A percentile compares a stretch with the other conserved stretches of the same genome.
Conservation (phyloP, 1,140 invertebrate species). For the Pararge aegeria region DNA sequence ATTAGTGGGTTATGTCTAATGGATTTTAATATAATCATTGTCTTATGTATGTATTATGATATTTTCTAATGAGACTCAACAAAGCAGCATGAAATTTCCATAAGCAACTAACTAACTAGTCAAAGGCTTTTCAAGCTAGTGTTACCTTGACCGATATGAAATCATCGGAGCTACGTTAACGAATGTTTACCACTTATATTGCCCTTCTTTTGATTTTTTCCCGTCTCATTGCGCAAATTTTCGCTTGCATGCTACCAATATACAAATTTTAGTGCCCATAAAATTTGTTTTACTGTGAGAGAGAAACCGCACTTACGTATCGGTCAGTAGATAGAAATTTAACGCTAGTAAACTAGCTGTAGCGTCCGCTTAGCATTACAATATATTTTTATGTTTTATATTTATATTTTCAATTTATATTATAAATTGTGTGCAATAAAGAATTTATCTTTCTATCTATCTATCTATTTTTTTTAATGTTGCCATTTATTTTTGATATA, state of each 20-base stretch:
- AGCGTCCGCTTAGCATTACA: too few relatives aligned
- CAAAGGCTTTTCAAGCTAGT: constrained; percentile 37
- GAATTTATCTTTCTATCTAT: too few relatives aligned
- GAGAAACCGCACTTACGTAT: not conserved
- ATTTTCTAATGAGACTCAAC: not conserved
- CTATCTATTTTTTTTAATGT: too few relatives aligned
- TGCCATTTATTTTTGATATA: too few relatives aligned
- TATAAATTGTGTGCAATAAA: too few relatives aligned
- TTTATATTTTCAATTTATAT: too few relatives aligned
- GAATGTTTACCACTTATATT: constrained; percentile 49
- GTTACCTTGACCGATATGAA: constrained; percentile 66
- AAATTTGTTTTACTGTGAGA: constrained; percentile 1
- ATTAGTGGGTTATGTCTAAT: too few relatives aligned
- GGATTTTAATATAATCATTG: too few relatives aligned
- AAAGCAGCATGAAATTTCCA: not conserved
- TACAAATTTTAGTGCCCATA: not conserved
- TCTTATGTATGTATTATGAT: too few relatives aligned
- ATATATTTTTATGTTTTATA: too few relatives aligned
- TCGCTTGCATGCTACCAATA: not conserved
- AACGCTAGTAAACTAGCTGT: not conserved
- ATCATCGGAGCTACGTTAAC: constrained; percentile 45
- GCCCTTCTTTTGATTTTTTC: constrained; percentile 49
- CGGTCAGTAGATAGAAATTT: not conserved
- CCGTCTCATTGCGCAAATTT: constrained; percentile 46
- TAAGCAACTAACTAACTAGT: constrained; percentile 3